phyloP scores from a whole-genome alignment of 2,888 invertebrate genomes.

The Cryptocephalus primarius region DNA sequence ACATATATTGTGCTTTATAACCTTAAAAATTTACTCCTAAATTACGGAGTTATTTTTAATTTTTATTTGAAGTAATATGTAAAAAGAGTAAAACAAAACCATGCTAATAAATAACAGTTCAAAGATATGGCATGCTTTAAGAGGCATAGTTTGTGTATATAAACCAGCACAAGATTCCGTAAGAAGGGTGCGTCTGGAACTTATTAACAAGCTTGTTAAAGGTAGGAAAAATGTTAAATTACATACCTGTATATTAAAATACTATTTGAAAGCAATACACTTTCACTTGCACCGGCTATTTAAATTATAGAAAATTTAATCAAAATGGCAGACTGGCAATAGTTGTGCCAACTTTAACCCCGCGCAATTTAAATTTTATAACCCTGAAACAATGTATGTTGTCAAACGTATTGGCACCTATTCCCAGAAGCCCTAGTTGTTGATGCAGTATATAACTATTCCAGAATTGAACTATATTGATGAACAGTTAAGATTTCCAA shows the following conservation, averaged over 20 bases:
- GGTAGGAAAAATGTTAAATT: constrained; percentile 40
- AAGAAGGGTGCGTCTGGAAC: constrained; percentile 42
- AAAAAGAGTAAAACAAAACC: background rate
- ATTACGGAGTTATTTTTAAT: too few relatives aligned
- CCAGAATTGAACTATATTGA: constrained; percentile 63
- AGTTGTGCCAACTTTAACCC: background rate
- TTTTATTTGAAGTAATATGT: too few relatives aligned
- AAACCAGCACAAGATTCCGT: constrained; percentile 58
- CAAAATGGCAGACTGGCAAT: background rate
- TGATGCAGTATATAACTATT: constrained; percentile 1
- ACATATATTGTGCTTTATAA: too few relatives aligned
- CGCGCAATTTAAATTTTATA: constrained; percentile 3
- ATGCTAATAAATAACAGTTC: constrained; percentile 37
- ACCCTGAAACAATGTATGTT: background rate
- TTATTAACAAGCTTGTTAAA: constrained; percentile 53
- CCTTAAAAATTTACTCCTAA: background rate
- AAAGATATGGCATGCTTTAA: constrained; percentile 52
- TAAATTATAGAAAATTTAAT: too few relatives aligned
- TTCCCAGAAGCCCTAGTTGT: background rate
- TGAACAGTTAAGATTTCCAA: constrained; percentile 41
- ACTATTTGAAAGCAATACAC: too few relatives aligned
- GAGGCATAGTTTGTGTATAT: constrained; percentile 68
- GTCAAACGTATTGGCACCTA: too few relatives aligned
- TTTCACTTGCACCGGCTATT: too few relatives aligned
- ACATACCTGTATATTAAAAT: too few relatives aligned